A percentile compares a stretch with the other conserved stretches of the same genome.
phyloP scores from a whole-genome alignment of 2,113 vertebrate genomes.

The Calidris pygmaea region DNA sequence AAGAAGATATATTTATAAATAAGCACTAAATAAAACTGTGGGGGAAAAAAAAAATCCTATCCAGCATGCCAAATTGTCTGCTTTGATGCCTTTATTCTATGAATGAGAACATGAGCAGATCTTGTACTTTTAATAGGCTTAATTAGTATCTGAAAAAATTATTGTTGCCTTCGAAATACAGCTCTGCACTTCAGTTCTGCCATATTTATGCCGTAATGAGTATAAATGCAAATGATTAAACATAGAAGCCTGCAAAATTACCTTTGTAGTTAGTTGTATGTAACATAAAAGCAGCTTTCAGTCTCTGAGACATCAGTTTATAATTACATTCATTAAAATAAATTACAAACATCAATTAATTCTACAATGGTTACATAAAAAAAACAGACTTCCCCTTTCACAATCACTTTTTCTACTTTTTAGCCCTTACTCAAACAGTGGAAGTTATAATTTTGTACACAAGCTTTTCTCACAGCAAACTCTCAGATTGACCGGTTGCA shows the following conservation, averaged over 20 bases:
- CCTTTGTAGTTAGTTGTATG: slow-evolving; percentile 5
- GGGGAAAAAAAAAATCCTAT: neutral
- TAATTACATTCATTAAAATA: slow-evolving; percentile 33
- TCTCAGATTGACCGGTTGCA: neutral
- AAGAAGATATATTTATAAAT: neutral
- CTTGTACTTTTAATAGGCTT: neutral
- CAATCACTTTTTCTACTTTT: neutral
- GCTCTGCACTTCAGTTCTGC: neutral
- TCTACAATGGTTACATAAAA: neutral
- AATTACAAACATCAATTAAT: slow-evolving; percentile 17
- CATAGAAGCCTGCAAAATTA: neutral
- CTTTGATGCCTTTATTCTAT: slow-evolving; percentile 4
- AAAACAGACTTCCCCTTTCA: neutral
- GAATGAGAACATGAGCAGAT: neutral
- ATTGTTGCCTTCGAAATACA: slow-evolving; percentile 27
- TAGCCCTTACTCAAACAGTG: neutral
- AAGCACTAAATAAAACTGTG: neutral
- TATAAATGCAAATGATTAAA: slow-evolving; percentile 37
- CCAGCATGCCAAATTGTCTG: neutral
- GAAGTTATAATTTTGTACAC: neutral
- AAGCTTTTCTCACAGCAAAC: neutral
- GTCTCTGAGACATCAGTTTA: neutral
- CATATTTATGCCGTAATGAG: neutral
- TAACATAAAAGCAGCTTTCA: slow-evolving; percentile 32
- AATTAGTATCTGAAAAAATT: slow-evolving; percentile 36